A percentile compares a stretch with the other conserved stretches of the same genome.
Evolutionary conservation across 2,888 invertebrate genomes (phyloP).

Genomic region (Argyra leucocephala): DNA sequence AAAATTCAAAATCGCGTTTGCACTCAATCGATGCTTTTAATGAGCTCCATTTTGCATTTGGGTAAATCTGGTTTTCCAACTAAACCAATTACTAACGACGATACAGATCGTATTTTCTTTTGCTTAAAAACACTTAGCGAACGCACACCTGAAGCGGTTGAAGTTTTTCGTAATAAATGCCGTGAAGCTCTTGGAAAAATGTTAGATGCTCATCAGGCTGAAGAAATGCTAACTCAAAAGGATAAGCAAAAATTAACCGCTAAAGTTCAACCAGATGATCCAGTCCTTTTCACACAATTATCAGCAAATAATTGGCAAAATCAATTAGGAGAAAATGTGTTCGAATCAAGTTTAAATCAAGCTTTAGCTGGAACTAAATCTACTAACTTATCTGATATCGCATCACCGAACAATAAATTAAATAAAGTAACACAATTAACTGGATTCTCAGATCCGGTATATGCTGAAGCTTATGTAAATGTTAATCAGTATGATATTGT

Average conservation of each 20-base stretch:
- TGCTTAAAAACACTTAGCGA: constrained; percentile 67
- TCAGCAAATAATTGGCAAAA: constrained; percentile 54
- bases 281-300: constrained; percentile 72
- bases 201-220: constrained; percentile 66
- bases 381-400: constrained; percentile 43
- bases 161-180: constrained; percentile 60
- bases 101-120: constrained; percentile 76
- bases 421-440: constrained; percentile 90
- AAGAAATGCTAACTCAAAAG: constrained; percentile 45
- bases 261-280: constrained; percentile 74
- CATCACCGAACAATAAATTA: constrained; percentile 51
- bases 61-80: constrained; percentile 65
- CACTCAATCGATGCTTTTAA: constrained; percentile 78
- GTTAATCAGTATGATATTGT: constrained; percentile 99
- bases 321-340: constrained; percentile 59
- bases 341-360: constrained; percentile 85
- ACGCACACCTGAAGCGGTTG: constrained; percentile 56
- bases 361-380: constrained; percentile 63
- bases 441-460: constrained; percentile 98
- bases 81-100: constrained; percentile 90
- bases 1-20: constrained; percentile 51
- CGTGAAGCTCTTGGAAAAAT: constrained; percentile 71
- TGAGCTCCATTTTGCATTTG: constrained; percentile 75
- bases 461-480: constrained; percentile 98
- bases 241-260: constrained; percentile 60